phyloP scores from a whole-genome alignment of 2,113 vertebrate species.

The Notiomystis cincta region DNA sequence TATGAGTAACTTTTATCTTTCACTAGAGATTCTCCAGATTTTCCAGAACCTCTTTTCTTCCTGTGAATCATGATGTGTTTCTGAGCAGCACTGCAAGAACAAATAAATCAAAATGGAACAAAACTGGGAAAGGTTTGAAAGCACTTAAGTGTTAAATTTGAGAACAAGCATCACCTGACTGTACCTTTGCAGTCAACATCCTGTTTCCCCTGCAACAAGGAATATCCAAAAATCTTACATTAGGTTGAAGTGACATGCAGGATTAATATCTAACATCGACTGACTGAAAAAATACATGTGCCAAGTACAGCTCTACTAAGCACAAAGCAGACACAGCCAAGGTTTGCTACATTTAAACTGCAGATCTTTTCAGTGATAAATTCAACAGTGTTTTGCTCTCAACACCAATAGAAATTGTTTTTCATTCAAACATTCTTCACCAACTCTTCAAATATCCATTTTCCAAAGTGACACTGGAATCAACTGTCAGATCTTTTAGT shows the following conservation, averaged over 20 bases:
- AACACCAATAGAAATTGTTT: neutral
- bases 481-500: neutral
- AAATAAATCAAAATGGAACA: neutral
- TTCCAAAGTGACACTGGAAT: neutral
- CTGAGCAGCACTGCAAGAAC: neutral
- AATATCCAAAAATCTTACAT: neutral
- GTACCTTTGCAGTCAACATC: neutral
- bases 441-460: neutral
- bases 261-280: neutral
- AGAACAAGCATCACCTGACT: neutral
- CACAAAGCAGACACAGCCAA: neutral
- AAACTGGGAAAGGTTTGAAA: neutral
- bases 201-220: neutral
- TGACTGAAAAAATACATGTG: neutral
- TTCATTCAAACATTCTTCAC: neutral
- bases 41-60: neutral
- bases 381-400: neutral
- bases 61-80: neutral
- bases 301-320: neutral
- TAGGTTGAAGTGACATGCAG: neutral
- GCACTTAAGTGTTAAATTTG: neutral
- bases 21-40: neutral
- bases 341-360: neutral
- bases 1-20: neutral
- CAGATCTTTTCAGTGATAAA: neutral